Percentiles rank a stretch among this genome's conserved stretches.
phyloP scores from a whole-genome alignment of 2,888 invertebrate species.

The Orthonevra nobilis region DNA sequence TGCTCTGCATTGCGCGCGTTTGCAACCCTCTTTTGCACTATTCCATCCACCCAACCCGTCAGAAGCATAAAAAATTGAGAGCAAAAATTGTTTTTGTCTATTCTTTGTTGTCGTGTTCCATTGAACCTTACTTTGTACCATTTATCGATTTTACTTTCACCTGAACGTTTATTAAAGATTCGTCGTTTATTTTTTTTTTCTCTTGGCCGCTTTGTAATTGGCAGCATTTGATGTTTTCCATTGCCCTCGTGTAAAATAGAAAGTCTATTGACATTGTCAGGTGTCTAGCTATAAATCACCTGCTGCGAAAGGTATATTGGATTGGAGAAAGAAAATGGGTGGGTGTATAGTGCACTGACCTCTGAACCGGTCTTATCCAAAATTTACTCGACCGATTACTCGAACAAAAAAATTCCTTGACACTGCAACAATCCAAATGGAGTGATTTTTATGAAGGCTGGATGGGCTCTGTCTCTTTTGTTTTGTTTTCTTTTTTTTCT shows the following conservation, averaged over 20 bases:
- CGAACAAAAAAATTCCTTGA: slow-evolving; percentile 2
- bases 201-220: slow-evolving; percentile 23
- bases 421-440: slow-evolving; percentile 2
- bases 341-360: slow-evolving; percentile 21
- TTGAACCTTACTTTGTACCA: slow-evolving; percentile 26
- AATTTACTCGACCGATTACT: slow-evolving; percentile 18
- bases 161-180: slow-evolving; percentile 30
- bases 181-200: slow-evolving; percentile 12
- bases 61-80: background rate
- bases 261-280: slow-evolving; percentile 40
- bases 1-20: background rate
- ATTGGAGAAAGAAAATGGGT: slow-evolving; percentile 2
- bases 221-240: slow-evolving; percentile 19
- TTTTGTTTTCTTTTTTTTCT: slow-evolving; percentile 28
- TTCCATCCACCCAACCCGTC: slow-evolving; percentile 4
- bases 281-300: background rate
- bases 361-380: slow-evolving; percentile 1
- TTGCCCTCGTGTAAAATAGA: slow-evolving; percentile 27
- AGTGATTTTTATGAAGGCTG: slow-evolving; percentile 20
- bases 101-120: slow-evolving; percentile 41
- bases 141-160: slow-evolving; percentile 56
- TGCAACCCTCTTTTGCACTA: slow-evolving; percentile 13
- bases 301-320: background rate
- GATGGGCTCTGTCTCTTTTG: slow-evolving; percentile 26
- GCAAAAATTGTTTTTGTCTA: slow-evolving; percentile 24